Base-by-base conservation (phyloP, 2,888 invertebrate species). In the Galerucella calmariensis region DNA sequence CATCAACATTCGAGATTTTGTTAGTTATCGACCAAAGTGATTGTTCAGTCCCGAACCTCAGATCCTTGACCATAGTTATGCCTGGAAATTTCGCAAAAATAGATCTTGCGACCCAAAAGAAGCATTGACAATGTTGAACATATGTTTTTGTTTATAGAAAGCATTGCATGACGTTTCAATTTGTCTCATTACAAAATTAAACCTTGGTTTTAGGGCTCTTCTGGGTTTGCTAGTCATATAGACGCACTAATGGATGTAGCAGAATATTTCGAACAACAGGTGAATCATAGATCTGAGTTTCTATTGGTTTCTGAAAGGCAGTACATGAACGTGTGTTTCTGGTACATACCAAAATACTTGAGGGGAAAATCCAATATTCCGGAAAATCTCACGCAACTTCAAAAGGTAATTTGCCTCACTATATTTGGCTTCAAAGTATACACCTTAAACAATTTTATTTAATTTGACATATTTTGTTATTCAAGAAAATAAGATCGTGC, bases 311-410 rank as follows among this genome's bases (percentile, higher is more conserved):
- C 88, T 46, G 85, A 88, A 65, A 90, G 92, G 46, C 90, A 92
- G 81, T 92, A 90, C 80, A 90, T 92, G 80, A 93, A 93, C 82
- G 90, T 93, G n/a, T 92, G 92, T 82, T 93, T 93, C 84, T 93
- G 93, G 93, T 92, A 92, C 84, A 84, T 93, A 51, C 92, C 93
- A 1, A 87, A 88, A 27, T 89, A 88, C 76, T 85, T 90, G 74
- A 82, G 85, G 77, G 84, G 84, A 14, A 86, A 83, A 79, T 73
- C 81, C 63, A 83, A 85, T 75, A 78, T 85, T 66, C 78, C 83
- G 68, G 86, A 87, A 75, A 87, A 86, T 78, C 82, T 85, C 48
- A 70, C 83, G 46, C 85, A 85, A 77, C 82, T 89, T 67, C 88
- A 88, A 66, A 86, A 87, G 85, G 89, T 89, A 27, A 58, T 58